Base-by-base conservation (phyloP, 2,113 vertebrate genomes). In the Paramisgurnus dabryanus region DNA sequence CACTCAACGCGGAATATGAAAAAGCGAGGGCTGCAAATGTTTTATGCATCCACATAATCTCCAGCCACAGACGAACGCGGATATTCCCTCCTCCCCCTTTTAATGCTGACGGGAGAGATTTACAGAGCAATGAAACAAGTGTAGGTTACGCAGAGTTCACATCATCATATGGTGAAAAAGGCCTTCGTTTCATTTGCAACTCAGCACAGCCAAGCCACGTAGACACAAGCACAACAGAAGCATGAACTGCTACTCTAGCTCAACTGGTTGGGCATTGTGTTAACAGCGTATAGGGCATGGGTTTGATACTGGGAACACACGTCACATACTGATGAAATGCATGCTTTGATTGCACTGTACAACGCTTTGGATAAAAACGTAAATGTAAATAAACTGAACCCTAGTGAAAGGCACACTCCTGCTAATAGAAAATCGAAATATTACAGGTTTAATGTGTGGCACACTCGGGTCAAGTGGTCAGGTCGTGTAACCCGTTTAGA, bases 111-210 rank as follows among this genome's bases (percentile, higher is more conserved):
- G 41, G 5, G 11, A 55, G 34, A 79, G 79, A 74, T 74, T 81
- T 81, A 81, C 64, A 64, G 49, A 22, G 40, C 68, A 65, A 75
- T 50, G 64, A 7, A 85, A 85, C 80, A 85, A 69, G 79, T 79
- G 78, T 10, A 45, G 66, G 83, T 81, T 78, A 81, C 34, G 49
- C 69, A 41, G 71, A 82, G 66, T 82, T 85, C 67, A 80, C 50
- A 76, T 78, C 77, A 76, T 80, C 66, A 68, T 17, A 65, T 76
- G 78, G 66, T 74, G 69, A 67, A 61, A 76, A 64, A 80, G 50
- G 76, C 69, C 76, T 76, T 67, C 5, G 50, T 82, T 85, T 80
- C 76, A 82, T 82, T 82, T 76, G 71, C 66, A 71, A 79, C 80
- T 84, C 80, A 82, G 80, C 71, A 67, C 47, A 82, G 69, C 41